Base-by-base conservation (phyloP, 1,140 invertebrate species). In the Penaeus vannamei region DNA sequence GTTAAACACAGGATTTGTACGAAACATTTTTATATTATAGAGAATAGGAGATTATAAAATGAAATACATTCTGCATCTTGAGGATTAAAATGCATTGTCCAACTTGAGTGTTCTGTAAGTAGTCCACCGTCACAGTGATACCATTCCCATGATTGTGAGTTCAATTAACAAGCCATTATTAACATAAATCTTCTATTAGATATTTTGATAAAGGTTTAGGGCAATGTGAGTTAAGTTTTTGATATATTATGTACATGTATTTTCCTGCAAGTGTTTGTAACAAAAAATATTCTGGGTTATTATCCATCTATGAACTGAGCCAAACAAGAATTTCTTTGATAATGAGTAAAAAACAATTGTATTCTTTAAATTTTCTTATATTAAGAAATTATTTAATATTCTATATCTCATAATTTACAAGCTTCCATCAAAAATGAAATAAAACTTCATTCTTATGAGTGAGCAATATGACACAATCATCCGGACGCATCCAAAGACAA, bases 1-100 rank as follows among this genome's bases (percentile, higher is more conserved):
- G 82, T 84, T 89, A 89, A 89, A 89, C 87, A 61, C 87, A 77
- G 82, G 82, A 84, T 84, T 89, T 89, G 82, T 89, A 89, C 76
- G 80, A 89, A 84, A 84, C 81, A 84, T 84, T 89, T 53, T 89
- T 89, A 89, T 89, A 89, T 89, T 89, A 89, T 79, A 77, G 87
- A 89, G 87, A 89, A 84, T 89, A 89, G 82, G 87, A 89, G 82
- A 89, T 84, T 89, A 84, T 89, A 89, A 89, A 89, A 89, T 85
- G 72, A 85, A 89, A 89, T 89, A 89, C 87, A 89, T 84, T 89
- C 87, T 89, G 87, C 87, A 89, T 89, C 82, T 84, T 32, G 59
- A 84, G 87, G 87, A 89, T 89, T 89, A 89, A 89, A 89, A 84
- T 89, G 87, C 87, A 84, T 60, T 79, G 87, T 85, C 87, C 83